phyloP scores from a whole-genome alignment of 2,888 invertebrate genomes.

The Criorhina ranunculi region DNA sequence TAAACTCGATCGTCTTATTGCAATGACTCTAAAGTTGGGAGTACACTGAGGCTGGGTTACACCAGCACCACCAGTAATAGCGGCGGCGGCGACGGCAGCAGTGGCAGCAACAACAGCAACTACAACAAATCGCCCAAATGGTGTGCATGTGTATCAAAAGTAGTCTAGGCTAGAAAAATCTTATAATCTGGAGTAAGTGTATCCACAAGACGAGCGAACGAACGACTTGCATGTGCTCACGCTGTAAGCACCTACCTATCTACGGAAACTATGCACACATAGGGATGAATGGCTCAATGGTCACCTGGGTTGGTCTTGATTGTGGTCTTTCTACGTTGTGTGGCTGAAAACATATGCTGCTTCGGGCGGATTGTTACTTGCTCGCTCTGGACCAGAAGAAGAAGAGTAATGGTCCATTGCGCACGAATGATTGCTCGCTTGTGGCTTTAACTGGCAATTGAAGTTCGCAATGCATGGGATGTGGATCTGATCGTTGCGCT shows the following conservation, averaged over 20 bases:
- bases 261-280: constrained; percentile 59
- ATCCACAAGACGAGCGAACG: constrained; percentile 66
- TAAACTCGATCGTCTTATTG: constrained; percentile 76
- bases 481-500: constrained; percentile 48
- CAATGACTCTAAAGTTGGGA: constrained; percentile 69
- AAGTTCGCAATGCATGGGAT: constrained; percentile 44
- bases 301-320: constrained; percentile 73
- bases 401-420: constrained; percentile 76
- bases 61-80: constrained; percentile 72
- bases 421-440: constrained; percentile 76
- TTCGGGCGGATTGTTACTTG: constrained; percentile 63
- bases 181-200: constrained; percentile 75
- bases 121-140: constrained; percentile 74
- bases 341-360: constrained; percentile 63
- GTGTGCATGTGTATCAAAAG: constrained; percentile 75
- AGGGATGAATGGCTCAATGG: constrained; percentile 74
- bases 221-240: constrained; percentile 71
- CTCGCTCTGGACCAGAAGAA: constrained; percentile 66
- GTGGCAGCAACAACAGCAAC: constrained; percentile 65
- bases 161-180: constrained; percentile 73
- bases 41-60: constrained; percentile 69
- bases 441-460: constrained; percentile 71
- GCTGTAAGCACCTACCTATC: constrained; percentile 67
- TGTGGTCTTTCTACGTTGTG: constrained; percentile 62
- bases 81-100: constrained; percentile 60